These are phyloP conservation scores for Fringilla coelebs DNA, from an alignment of 2,797 vertebrate species.

Conservation along the genomic window DNA sequence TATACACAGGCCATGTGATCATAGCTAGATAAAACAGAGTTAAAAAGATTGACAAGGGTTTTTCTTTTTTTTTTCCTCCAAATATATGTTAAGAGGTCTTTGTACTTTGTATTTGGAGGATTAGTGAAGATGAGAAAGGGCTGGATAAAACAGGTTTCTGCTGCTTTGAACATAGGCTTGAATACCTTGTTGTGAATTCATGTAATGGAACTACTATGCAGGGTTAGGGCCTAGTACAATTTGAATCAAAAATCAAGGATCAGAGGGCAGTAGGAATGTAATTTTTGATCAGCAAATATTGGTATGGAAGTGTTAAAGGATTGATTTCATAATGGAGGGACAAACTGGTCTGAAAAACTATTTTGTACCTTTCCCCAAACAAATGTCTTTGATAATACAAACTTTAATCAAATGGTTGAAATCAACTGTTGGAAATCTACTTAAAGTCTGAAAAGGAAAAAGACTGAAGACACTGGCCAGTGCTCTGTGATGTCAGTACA, in stretches of 20 bases:
- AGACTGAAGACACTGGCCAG: background rate
- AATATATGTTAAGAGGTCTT: background rate
- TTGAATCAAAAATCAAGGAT: background rate
- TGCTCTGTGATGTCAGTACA: background rate
- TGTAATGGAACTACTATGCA: background rate
- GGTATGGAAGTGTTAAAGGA: background rate
- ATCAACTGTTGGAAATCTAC: background rate
- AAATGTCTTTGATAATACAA: background rate
- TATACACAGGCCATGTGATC: background rate
- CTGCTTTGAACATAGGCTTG: background rate
- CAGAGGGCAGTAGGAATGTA: background rate
- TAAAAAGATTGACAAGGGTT: background rate
- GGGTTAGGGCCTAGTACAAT: rapidly evolving
- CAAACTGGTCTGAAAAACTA: background rate
- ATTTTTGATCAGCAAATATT: background rate
- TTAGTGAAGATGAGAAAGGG: background rate
- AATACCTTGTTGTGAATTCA: background rate
- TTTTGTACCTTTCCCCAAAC: background rate
- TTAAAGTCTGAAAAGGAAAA: background rate
- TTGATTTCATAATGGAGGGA: background rate
- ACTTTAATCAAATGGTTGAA: background rate
- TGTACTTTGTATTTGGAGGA: background rate
- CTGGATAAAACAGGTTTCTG: background rate
- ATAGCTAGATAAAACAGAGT: background rate
- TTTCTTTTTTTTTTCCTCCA: background rate